These are phyloP conservation scores for Amia ocellicauda DNA, from an alignment of 2,113 vertebrate species.

Conservation along the genomic window DNA sequence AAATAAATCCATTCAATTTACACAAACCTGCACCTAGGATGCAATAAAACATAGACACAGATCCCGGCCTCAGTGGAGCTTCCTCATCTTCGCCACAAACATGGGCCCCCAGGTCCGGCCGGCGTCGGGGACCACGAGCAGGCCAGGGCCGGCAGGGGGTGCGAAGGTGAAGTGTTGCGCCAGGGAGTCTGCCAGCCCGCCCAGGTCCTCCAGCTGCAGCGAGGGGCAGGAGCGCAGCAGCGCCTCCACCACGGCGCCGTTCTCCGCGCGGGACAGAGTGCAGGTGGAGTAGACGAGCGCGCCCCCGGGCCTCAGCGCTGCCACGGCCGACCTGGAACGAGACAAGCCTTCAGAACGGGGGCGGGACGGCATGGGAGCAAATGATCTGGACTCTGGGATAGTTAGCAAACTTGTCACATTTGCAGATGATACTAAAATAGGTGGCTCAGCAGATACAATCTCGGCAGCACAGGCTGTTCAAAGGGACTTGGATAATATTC, in stretches of 20 bases:
- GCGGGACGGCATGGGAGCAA: no score
- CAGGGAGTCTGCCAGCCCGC: constrained; percentile 57
- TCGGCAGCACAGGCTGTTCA: no score
- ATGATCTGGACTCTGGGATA: no score
- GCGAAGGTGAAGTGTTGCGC: constrained; percentile 74
- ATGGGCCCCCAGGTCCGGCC: constrained; percentile 88
- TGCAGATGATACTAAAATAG: no score
- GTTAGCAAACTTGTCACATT: no score
- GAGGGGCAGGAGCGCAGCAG: constrained; percentile 65
- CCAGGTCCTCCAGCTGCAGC: constrained; percentile 69
- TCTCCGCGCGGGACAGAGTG: constrained; percentile 86
- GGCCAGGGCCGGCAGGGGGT: constrained; percentile 56
- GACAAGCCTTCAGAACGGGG: constrained; percentile 4
- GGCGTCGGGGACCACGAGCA: constrained; percentile 79
- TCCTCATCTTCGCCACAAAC: constrained; percentile 84
- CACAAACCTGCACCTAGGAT: no score
- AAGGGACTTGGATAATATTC: no score
- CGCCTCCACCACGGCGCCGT: constrained; percentile 73
- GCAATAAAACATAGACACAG: no score
- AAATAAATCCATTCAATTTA: no score
- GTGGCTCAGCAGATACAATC: no score
- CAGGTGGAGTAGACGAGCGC: constrained; percentile 89
- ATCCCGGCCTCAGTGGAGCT: constrained; percentile 40
- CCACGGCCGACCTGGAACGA: constrained; percentile 77
- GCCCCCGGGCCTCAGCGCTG: constrained; percentile 82